Evolutionary conservation across 2,113 vertebrate species (phyloP), one percentile per base, ranked within the genome.

Genomic region (Xenopus tropicalis): DNA sequence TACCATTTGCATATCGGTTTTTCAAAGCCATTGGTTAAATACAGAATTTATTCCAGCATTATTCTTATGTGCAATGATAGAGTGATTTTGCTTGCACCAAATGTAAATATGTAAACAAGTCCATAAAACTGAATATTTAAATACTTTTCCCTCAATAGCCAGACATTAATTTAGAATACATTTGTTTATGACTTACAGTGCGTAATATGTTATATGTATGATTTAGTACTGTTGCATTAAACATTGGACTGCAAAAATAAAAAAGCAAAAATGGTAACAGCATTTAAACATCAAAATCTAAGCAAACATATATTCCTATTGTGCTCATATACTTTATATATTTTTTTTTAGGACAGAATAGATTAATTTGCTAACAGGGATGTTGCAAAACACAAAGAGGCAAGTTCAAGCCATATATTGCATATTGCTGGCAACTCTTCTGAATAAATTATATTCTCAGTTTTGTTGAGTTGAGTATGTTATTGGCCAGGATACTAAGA

Each of bases 101-200:
- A 61, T 61, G 58, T 61, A 61, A 65, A 72, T 56, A 71, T 63
- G 57, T 65, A 72, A 24, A 65, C 29, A 73, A 57, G 56, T 11
- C 51, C 12, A 17, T 66, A 56, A 58, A 73, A 57, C 43, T 17
- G 57, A 65, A 73, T 52, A 58, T 43, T 63, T 52, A 71, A 52
- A 25, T 37, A 29, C 25, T 7, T 29, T 29, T 29, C 7, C 23
- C 44, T 71, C 59, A 63, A 24, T 23, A 29, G 17, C 57, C 51
- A 73, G 46, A 29, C 7, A 29, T 7, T 54, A 16, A 65, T 65
- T 14, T 56, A 56, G 42, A 56, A 64, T 42, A 13, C 17, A 72
- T 70, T 70, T 14, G 61, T 70, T 70, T 70, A 52, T 43, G 70
- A 58, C 22, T 42, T 66, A 52, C 22, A 57, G 66, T 37, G 19